phyloP scores from a whole-genome alignment of 2,797 vertebrate genomes.

The Petrocephalus schoutedeni region DNA sequence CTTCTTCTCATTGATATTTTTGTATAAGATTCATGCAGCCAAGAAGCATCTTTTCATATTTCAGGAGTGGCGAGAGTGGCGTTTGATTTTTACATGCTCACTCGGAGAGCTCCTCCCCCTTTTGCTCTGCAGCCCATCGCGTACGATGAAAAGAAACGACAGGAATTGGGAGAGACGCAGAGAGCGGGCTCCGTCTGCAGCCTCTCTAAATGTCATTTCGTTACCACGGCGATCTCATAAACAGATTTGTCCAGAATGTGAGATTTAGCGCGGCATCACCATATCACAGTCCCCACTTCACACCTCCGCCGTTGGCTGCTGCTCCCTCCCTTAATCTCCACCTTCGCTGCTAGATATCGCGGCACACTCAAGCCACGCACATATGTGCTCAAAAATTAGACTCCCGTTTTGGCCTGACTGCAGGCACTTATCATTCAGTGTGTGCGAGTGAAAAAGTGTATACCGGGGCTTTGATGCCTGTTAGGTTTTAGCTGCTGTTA shows the following conservation, averaged over 20 bases:
- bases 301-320: not conserved
- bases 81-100: not conserved
- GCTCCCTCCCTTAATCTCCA: not conserved
- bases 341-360: not conserved
- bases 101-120: not conserved
- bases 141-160: not conserved
- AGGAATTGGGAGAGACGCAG: not conserved
- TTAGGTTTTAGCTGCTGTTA: not conserved
- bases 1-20: not conserved
- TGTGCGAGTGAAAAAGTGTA: not conserved
- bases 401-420: not conserved
- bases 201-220: not conserved
- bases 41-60: not conserved
- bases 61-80: not conserved
- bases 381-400: constrained; percentile 3
- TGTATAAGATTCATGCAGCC: not conserved
- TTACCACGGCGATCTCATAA: constrained; percentile 12
- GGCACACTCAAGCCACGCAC: not conserved
- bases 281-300: constrained; percentile 3
- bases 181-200: not conserved
- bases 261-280: constrained; percentile 13
- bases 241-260: constrained; percentile 19
- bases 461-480: not conserved
- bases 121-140: not conserved
- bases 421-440: not conserved